A percentile compares a stretch with the other conserved stretches of the same genome.
Conservation (phyloP, 1,140 invertebrate species). For the Dendroctonus valens region DNA sequence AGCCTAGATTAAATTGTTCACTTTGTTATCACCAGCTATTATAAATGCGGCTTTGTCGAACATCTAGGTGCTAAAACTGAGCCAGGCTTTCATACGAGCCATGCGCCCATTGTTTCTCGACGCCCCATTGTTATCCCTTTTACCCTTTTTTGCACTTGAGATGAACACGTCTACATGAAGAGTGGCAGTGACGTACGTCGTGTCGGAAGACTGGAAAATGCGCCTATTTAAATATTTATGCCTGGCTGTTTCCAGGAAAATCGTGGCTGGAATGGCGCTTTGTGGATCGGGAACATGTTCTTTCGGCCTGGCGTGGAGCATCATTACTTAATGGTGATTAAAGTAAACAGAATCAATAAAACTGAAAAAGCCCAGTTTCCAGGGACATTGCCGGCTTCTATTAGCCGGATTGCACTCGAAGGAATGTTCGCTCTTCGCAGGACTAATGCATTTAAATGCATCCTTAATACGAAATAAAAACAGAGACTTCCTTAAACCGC, state of each 20-base stretch:
- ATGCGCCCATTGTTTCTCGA: constrained; percentile 22
- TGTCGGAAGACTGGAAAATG: constrained; percentile 13
- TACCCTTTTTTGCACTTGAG: constrained; percentile 32
- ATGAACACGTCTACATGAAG: constrained; percentile 29
- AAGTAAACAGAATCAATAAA: no score
- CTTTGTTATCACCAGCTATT: constrained; percentile 27
- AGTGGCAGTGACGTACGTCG: constrained; percentile 24
- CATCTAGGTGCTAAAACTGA: constrained; percentile 30
- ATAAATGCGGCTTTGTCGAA: constrained; percentile 25
- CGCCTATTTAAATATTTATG: constrained; percentile 18
- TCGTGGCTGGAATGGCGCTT: background rate
- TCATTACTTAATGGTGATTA: no score
- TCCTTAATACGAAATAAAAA: background rate
- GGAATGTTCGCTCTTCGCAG: background rate
- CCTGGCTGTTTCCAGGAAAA: constrained; percentile 2
- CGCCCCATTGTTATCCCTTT: constrained; percentile 27
- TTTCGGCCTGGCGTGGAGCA: no score
- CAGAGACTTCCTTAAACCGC: constrained; percentile 2
- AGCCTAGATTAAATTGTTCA: constrained; percentile 28
- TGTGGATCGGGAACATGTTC: no score
- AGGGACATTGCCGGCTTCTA: no score
- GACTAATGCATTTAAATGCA: constrained; percentile 5
- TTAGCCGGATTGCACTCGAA: no score
- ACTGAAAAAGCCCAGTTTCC: no score
- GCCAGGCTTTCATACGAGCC: constrained; percentile 25